Conservation (phyloP, 2,797 vertebrate species). For the Melanotaenia boesemani region DNA sequence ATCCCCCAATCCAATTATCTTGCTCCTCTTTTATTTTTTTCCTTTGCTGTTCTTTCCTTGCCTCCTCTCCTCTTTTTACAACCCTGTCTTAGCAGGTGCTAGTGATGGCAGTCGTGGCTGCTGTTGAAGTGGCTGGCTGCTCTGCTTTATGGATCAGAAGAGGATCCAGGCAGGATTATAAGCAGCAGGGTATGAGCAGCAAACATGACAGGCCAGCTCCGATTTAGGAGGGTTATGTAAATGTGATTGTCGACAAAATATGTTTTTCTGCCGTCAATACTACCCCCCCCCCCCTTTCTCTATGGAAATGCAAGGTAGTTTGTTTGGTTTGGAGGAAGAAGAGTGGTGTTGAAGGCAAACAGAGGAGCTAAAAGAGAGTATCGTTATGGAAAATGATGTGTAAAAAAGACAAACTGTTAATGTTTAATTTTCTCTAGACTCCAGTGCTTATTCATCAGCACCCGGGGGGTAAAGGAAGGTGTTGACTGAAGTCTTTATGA, state of each 20-base stretch:
- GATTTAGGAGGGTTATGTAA: constrained; percentile 82
- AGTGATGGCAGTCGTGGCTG: constrained; percentile 65
- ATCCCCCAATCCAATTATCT: constrained; percentile 86
- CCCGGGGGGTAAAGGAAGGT: constrained; percentile 59
- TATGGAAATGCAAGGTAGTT: constrained; percentile 43
- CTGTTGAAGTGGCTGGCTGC: constrained; percentile 67
- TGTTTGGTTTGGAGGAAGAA: constrained; percentile 45
- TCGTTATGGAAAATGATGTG: constrained; percentile 65
- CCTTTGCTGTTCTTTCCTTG: constrained; percentile 29
- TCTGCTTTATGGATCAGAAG: constrained; percentile 74
- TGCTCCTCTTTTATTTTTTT: constrained; percentile 65
- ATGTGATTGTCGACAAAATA: constrained; percentile 75
- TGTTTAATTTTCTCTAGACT: constrained; percentile 74
- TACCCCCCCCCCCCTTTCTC: constrained; percentile 22
- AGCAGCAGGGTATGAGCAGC: constrained; percentile 79
- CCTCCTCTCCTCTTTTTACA: constrained; percentile 35
- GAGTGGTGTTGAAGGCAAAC: constrained; percentile 36
- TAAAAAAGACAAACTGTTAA: constrained; percentile 70
- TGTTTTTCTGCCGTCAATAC: constrained; percentile 58
- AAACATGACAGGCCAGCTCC: constrained; percentile 73
- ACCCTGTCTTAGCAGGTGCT: constrained; percentile 66
- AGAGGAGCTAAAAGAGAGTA: constrained; percentile 44
- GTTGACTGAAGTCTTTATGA: constrained; percentile 72
- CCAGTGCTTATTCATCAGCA: constrained; percentile 63
- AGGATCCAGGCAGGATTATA: constrained; percentile 74